A percentile compares a stretch with the other conserved stretches of the same genome.
These are phyloP conservation scores for Cactoblastis cactorum DNA, from an alignment of 2,888 invertebrate species.

Conservation along the genomic window DNA sequence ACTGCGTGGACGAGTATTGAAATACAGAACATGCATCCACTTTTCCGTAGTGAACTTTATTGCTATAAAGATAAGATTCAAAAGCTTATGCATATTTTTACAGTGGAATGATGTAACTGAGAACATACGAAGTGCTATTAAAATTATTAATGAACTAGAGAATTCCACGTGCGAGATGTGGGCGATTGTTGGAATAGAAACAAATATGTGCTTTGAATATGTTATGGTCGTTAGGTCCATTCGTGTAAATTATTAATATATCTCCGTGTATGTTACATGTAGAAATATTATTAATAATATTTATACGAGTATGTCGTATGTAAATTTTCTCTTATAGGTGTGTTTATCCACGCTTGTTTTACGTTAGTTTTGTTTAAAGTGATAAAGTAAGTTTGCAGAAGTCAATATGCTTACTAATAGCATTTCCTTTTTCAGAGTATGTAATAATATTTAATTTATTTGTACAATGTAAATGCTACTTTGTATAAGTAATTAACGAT, in stretches of 20 bases:
- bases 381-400: too few relatives aligned
- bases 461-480: too few relatives aligned
- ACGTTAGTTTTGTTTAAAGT: too few relatives aligned
- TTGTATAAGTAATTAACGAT: too few relatives aligned
- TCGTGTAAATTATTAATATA: background rate
- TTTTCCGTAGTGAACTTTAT: background rate
- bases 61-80: background rate
- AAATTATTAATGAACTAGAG: slow-evolving; percentile 6
- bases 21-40: background rate
- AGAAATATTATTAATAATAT: too few relatives aligned
- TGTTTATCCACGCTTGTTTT: too few relatives aligned
- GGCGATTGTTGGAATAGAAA: slow-evolving; percentile 8
- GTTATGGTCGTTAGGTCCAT: background rate
- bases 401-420: too few relatives aligned
- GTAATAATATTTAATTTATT: too few relatives aligned
- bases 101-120: background rate
- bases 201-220: slow-evolving; percentile 6
- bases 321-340: too few relatives aligned
- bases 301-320: too few relatives aligned
- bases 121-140: slow-evolving; percentile 7
- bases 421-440: too few relatives aligned
- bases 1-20: background rate
- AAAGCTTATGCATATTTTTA: background rate
- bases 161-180: slow-evolving; percentile 7
- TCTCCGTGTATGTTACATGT: background rate